These are phyloP conservation scores for Galeopterus variegatus DNA, from an alignment of 2,113 vertebrate genomes.

Conservation along the genomic window DNA sequence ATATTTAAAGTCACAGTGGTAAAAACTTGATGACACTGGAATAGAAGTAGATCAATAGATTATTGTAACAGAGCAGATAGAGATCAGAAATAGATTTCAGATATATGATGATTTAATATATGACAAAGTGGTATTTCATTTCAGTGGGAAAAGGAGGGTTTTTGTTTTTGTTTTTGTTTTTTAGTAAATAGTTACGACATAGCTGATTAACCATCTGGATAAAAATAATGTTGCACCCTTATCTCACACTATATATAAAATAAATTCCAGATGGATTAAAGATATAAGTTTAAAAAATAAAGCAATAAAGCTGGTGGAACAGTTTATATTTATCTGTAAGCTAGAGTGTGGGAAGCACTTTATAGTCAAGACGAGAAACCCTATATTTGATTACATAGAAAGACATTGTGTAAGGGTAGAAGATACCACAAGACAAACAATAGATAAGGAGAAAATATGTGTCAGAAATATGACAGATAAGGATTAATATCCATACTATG, in stretches of 20 bases:
- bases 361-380: constrained; percentile 30
- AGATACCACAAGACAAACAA: constrained; percentile 51
- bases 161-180: constrained; percentile 28
- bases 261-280: constrained; percentile 72
- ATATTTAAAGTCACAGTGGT: constrained; percentile 59
- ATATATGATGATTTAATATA: constrained; percentile 43
- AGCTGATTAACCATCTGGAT: constrained; percentile 72
- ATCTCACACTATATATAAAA: constrained; percentile 55
- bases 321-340: constrained; percentile 47
- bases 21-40: constrained; percentile 40
- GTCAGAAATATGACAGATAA: constrained; percentile 70
- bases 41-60: constrained; percentile 64
- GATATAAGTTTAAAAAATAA: constrained; percentile 58
- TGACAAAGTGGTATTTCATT: constrained; percentile 29
- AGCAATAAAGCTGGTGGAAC: constrained; percentile 16
- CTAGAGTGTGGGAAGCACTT: constrained; percentile 25
- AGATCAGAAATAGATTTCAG: constrained; percentile 67
- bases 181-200: constrained; percentile 51
- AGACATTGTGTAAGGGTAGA: not conserved
- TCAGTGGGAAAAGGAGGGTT: constrained; percentile 10
- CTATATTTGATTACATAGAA: constrained; percentile 61
- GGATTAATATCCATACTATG: constrained; percentile 57
- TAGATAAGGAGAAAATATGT: constrained; percentile 59
- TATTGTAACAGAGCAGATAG: constrained; percentile 17
- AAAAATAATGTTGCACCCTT: constrained; percentile 66